Evolutionary conservation across 2,888 invertebrate genomes (phyloP).

Genomic region (Napeogenes inachia): DNA sequence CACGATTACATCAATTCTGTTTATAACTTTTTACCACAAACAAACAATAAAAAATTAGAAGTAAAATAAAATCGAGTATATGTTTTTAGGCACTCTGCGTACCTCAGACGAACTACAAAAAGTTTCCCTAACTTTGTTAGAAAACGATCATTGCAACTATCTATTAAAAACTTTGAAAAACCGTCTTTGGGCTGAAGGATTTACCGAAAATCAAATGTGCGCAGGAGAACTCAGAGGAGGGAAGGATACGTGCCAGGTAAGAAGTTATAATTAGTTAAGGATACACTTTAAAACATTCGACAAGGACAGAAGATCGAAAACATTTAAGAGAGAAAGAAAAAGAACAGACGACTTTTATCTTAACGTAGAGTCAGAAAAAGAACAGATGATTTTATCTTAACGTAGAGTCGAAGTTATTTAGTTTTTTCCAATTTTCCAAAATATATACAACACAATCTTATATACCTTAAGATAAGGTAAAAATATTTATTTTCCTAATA

Average conservation of each 20-base stretch:
- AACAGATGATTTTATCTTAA: too few relatives aligned
- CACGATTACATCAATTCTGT: neutral
- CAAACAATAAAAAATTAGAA: neutral
- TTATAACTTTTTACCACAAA: neutral
- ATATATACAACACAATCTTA: too few relatives aligned
- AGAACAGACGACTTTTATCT: too few relatives aligned
- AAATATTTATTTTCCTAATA: too few relatives aligned
- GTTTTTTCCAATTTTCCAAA: too few relatives aligned
- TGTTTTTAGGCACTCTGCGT: conserved; percentile 25
- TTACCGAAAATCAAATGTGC: conserved; percentile 55
- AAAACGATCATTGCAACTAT: conserved; percentile 45
- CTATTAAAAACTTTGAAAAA: conserved; percentile 38
- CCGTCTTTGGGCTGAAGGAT: conserved; percentile 50
- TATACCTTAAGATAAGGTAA: too few relatives aligned
- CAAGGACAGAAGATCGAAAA: too few relatives aligned
- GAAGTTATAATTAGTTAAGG: too few relatives aligned
- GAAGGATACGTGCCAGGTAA: conserved; percentile 67
- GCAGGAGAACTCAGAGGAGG: conserved; percentile 63
- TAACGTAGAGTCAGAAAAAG: too few relatives aligned
- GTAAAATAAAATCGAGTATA: neutral
- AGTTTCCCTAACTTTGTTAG: conserved; percentile 52
- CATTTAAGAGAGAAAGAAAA: too few relatives aligned
- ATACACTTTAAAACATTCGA: too few relatives aligned
- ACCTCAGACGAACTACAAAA: conserved; percentile 58
- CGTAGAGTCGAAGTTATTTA: too few relatives aligned